Percentiles rank a stretch among this genome's conserved stretches.
Evolutionary conservation across 2,888 invertebrate genomes (phyloP).

Genomic region (Idaea straminata): DNA sequence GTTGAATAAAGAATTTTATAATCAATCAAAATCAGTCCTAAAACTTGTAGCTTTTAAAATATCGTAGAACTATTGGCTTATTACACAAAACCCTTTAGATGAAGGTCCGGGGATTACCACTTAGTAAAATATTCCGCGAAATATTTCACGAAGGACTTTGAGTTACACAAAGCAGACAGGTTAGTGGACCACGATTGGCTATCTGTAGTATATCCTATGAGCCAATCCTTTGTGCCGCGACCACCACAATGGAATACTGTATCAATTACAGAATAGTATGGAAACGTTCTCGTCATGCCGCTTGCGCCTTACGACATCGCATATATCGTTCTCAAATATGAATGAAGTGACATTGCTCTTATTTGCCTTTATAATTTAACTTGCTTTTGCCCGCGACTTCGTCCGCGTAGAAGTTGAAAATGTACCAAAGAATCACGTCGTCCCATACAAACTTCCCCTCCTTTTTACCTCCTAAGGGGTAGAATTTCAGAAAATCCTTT

Average conservation of each 20-base stretch:
- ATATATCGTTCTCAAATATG: not conserved
- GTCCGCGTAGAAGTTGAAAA: too few relatives aligned
- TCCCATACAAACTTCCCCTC: too few relatives aligned
- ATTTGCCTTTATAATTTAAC: not conserved
- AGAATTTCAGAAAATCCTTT: too few relatives aligned
- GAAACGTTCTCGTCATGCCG: slow-evolving; percentile 9
- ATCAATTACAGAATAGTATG: slow-evolving; percentile 11
- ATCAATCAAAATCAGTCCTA: too few relatives aligned
- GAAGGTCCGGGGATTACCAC: too few relatives aligned
- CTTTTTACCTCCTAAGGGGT: too few relatives aligned
- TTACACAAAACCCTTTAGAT: too few relatives aligned
- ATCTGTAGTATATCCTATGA: slow-evolving; percentile 6
- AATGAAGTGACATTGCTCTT: not conserved
- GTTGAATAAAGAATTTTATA: too few relatives aligned
- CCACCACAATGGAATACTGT: slow-evolving; percentile 16
- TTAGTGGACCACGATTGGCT: not conserved
- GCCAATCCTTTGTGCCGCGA: slow-evolving; percentile 5
- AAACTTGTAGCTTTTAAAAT: too few relatives aligned
- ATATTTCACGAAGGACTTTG: not conserved
- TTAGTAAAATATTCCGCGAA: not conserved
- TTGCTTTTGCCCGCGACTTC: too few relatives aligned
- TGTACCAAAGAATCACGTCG: too few relatives aligned
- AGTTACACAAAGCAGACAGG: not conserved
- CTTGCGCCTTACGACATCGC: slow-evolving; percentile 7
- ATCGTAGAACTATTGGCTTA: too few relatives aligned